Evolutionary conservation across 2,888 invertebrate genomes (phyloP).

Genomic region (Cactoblastis cactorum): DNA sequence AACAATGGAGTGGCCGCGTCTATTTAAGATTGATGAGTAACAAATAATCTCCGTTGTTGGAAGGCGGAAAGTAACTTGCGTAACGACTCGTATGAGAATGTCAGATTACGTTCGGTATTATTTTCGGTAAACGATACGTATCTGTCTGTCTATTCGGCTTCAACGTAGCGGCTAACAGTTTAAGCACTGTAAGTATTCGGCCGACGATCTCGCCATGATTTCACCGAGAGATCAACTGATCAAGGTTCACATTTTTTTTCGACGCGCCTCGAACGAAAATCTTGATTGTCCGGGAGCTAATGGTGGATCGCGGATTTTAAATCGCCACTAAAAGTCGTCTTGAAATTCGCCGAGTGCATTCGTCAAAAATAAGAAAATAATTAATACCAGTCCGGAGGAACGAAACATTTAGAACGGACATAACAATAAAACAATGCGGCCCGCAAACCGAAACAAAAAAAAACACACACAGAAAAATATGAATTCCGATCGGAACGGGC

Average conservation of each 20-base stretch:
- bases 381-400: conserved; percentile 66
- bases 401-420: conserved; percentile 64
- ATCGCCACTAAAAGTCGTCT: conserved; percentile 51
- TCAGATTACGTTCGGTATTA: conserved; percentile 68
- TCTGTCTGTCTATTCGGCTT: conserved; percentile 60
- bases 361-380: conserved; percentile 77
- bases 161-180: conserved; percentile 68
- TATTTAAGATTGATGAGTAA: conserved; percentile 75
- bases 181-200: conserved; percentile 52
- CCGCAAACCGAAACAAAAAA: conserved; percentile 74
- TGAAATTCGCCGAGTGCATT: conserved; percentile 61
- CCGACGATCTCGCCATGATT: conserved; percentile 62
- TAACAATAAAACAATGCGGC: conserved; percentile 73
- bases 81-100: conserved; percentile 60
- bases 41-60: conserved; percentile 62
- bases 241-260: conserved; percentile 25
- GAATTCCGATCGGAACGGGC: conserved; percentile 74
- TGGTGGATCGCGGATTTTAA: conserved; percentile 50
- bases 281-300: conserved; percentile 57
- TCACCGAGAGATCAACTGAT: conserved; percentile 39
- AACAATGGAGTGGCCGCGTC: conserved; percentile 70
- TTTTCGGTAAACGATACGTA: conserved; percentile 73
- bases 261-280: conserved; percentile 47
- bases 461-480: conserved; percentile 80
- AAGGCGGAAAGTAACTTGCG: conserved; percentile 62